Percentiles rank a stretch among this genome's conserved stretches.
Conservation (phyloP, 2,888 invertebrate species). For the Mythimna albipuncta region DNA sequence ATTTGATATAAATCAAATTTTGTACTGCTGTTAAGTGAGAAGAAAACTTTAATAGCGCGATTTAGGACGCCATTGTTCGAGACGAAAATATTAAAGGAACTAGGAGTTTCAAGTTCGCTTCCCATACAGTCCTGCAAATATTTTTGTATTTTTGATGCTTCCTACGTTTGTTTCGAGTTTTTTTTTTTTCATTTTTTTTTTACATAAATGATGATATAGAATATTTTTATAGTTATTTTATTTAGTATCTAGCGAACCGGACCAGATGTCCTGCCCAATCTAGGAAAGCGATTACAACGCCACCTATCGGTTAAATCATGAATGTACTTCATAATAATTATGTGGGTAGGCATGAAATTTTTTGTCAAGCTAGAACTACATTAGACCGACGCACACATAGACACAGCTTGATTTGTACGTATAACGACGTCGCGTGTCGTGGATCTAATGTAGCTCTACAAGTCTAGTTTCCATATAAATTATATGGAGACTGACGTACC, state of each 20-base stretch:
- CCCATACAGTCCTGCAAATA: not conserved
- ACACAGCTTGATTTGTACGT: no score
- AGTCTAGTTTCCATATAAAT: no score
- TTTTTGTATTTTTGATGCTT: not conserved
- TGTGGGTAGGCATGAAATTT: no score
- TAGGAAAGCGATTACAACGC: no score
- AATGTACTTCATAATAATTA: no score
- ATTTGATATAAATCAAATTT: not conserved
- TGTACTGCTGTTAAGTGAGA: not conserved
- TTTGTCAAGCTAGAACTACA: no score
- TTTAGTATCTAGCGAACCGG: not conserved
- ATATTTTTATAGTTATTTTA: not conserved
- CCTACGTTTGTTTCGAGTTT: not conserved
- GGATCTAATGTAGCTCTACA: no score
- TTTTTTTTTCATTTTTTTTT: not conserved
- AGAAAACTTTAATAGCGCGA: slow-evolving; percentile 5
- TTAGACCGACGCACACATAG: no score
- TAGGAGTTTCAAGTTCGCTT: slow-evolving; percentile 1
- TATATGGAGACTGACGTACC: no score
- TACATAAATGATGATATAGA: not conserved
- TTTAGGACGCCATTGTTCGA: not conserved
- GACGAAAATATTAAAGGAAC: not conserved
- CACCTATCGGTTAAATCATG: no score
- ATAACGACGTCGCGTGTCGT: no score
- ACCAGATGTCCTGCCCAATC: no score